Conservation (phyloP, 1,140 invertebrate species). For the Conus ventricosus region DNA sequence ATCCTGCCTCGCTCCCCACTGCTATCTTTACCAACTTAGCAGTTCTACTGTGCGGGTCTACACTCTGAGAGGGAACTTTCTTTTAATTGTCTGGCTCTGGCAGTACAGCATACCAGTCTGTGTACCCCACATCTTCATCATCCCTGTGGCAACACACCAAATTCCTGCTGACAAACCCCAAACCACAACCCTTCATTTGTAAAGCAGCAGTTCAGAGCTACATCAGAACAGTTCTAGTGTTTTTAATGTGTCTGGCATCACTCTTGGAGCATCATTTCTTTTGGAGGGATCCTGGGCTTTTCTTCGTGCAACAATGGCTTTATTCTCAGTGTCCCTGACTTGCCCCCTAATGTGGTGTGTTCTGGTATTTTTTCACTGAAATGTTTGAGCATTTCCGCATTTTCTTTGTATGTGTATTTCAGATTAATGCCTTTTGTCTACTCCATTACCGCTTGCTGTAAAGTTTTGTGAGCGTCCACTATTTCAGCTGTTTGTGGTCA, state of each 20-base stretch:
- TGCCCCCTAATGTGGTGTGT: constrained; percentile 97
- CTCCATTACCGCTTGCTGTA: constrained; percentile 89
- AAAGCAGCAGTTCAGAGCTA: constrained; percentile 45
- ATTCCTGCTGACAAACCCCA: constrained; percentile 47
- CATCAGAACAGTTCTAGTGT: constrained; percentile 52
- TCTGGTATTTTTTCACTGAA: constrained; percentile 99
- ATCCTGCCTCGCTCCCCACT: constrained; percentile 93
- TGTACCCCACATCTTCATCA: constrained; percentile 90
- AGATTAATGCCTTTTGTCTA: constrained; percentile 96
- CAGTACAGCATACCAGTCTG: constrained; percentile 86
- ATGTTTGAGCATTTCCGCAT: constrained; percentile 99
- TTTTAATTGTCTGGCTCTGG: constrained; percentile 81
- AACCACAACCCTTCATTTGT: constrained; percentile 28
- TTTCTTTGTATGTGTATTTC: constrained; percentile 96
- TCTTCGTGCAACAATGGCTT: constrained; percentile 87
- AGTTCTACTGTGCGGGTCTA: constrained; percentile 54
- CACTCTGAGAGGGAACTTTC: constrained; percentile 71
- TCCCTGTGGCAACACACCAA: constrained; percentile 83
- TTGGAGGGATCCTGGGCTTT: constrained; percentile 83
- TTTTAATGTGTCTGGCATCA: constrained; percentile 58
- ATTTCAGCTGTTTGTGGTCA: constrained; percentile 88
- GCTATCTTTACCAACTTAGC: constrained; percentile 88
- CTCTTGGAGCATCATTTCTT: constrained; percentile 71
- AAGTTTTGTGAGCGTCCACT: constrained; percentile 89
- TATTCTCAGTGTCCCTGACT: constrained; percentile 89